Evolutionary conservation across 2,797 vertebrate genomes (phyloP), one percentile per base, ranked within the genome.

Genomic region (Sitta carolinensis): DNA sequence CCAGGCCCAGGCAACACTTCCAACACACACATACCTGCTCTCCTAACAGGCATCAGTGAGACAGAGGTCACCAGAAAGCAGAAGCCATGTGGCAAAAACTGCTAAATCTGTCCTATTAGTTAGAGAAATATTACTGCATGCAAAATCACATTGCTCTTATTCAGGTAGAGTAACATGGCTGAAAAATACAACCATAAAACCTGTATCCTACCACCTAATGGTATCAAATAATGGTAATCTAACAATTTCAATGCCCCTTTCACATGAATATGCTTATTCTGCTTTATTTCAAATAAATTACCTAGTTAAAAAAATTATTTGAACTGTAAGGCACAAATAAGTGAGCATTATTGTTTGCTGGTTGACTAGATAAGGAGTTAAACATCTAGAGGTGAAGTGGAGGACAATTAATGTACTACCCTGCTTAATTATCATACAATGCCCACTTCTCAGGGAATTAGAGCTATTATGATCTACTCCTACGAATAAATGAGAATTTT

Each of bases 321-420:
- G 74, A 96, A 96, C 64, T 76, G 80, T 57, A 92, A 97, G 84
- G 94, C 70, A 94, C 75, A 96, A 97, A 97, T 95, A 96, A 96
- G 78, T 11, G 58, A 96, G 66, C 25, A 92, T 89, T 89, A 93
- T 57, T 96, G 70, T 95, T 97, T 96, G 82, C 93, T 96, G 92
- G 93, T 95, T 95, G 95, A 94, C 96, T 97, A 97, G 95, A 97
- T 94, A 97, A 93, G 90, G 93, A 96, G 95, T 97, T 96, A 95
- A 96, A 91, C 67, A 98, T 96, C 96, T 97, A 96, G 96, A 98
- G 97, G 97, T 97, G 96, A 97, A 97, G 96, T 95, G 93, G 96
- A 97, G 96, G 96, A 97, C 97, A 96, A 97, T 97, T 97, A 97
- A 96, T 81, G 69, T 95, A 81, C 84, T 77, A 94, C 77, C 79